Evolutionary conservation across 2,797 vertebrate species (phyloP), one percentile per base, ranked within the genome.

Genomic region (Chromobotia macracanthus): DNA sequence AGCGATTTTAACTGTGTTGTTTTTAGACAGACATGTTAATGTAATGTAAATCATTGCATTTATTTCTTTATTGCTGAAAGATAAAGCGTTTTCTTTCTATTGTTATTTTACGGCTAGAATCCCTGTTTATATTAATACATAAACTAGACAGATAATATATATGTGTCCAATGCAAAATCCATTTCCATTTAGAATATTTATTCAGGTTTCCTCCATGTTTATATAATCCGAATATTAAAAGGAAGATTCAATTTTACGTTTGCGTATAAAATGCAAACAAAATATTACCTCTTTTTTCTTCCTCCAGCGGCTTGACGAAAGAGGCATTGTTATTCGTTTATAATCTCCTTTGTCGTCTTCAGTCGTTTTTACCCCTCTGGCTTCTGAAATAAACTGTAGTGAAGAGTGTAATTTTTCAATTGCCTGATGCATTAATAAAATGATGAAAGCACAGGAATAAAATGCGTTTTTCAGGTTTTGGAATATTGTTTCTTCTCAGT

Each of bases 201-300:
- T 94, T 94, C 91, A 92, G 88, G 91, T 89, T 87, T 90, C 90
- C 94, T 88, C 93, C 88, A 86, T 93, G 82, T 95, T 93, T 95
- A 93, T 96, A 95, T 93, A 95, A 94, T 93, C 94, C 91, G 83
- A 93, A 89, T 95, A 96, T 97, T 97, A 95, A 96, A 96, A 94
- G 94, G 93, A 93, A 95, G 95, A 97, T 97, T 96, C 94, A 95
- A 95, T 96, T 96, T 95, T 93, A 92, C 92, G 93, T 93, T 92
- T 94, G 90, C 86, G 92, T 95, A 93, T 95, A 94, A 96, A 96
- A 97, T 95, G 95, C 95, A 95, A 95, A 96, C 93, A 93, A 92
- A 95, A 95, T 95, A 95, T 95, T 95, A 95, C 94, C 94, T 95
- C 91, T 88, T 90, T 87, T 53, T 13, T 51, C 18, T 51, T 13